Evolutionary conservation across 2,888 invertebrate genomes (phyloP).

Genomic region (Tubiluchus corallicola): DNA sequence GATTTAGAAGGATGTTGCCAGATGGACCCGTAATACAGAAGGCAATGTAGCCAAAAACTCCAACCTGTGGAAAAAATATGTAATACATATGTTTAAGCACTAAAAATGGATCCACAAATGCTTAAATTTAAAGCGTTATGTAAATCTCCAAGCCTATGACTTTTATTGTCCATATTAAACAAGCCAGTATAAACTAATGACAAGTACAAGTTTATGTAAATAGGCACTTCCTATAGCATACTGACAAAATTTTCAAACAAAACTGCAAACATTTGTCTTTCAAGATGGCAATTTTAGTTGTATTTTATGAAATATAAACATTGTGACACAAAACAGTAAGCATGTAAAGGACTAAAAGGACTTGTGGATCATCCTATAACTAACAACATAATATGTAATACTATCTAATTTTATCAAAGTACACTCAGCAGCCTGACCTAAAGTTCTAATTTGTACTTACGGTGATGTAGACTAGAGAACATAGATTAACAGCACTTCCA

Average conservation of each 20-base stretch:
- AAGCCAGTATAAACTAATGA: too few relatives aligned
- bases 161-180: too few relatives aligned
- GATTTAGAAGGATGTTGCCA: constrained; percentile 77
- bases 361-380: not conserved
- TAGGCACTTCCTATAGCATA: too few relatives aligned
- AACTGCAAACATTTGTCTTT: constrained; percentile 4
- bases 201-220: too few relatives aligned
- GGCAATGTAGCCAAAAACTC: constrained; percentile 80
- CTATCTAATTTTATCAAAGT: constrained; percentile 6
- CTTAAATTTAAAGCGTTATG: too few relatives aligned
- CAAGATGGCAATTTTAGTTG: constrained; percentile 7
- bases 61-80: too few relatives aligned
- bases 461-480: constrained; percentile 61
- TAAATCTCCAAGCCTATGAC: too few relatives aligned
- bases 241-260: too few relatives aligned
- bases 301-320: not conserved
- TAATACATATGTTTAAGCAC: too few relatives aligned
- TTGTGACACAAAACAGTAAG: constrained; percentile 3
- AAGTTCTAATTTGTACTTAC: constrained; percentile 19
- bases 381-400: too few relatives aligned
- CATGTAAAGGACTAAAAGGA: not conserved
- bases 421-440: constrained; percentile 9
- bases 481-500: constrained; percentile 71
- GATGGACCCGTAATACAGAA: constrained; percentile 53
- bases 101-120: too few relatives aligned